Percentiles rank a stretch among this genome's conserved stretches.
Evolutionary conservation across 1,140 invertebrate genomes (phyloP).

Genomic region (Goniozus legneri): DNA sequence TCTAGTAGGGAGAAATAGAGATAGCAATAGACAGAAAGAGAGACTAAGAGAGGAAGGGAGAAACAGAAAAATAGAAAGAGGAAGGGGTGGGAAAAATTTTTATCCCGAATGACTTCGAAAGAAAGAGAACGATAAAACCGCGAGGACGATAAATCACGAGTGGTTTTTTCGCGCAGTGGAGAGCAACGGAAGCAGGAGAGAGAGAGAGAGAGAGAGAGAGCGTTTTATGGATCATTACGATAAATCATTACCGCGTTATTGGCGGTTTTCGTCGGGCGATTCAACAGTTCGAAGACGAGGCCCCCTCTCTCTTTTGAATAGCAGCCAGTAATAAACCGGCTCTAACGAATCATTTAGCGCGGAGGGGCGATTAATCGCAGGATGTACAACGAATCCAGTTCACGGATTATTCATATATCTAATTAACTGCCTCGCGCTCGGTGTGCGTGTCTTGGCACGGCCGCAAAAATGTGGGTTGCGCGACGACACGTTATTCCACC

Average conservation of each 20-base stretch:
- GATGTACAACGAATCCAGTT: constrained; percentile 22
- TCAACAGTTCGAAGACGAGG: too few species aligned
- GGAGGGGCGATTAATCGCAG: constrained; percentile 19
- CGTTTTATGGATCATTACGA: too few species aligned
- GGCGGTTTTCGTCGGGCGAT: too few species aligned
- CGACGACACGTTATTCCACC: background rate
- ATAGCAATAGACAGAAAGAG: background rate
- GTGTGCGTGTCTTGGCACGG: background rate
- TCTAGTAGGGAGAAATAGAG: too few species aligned
- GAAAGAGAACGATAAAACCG: constrained; percentile 2
- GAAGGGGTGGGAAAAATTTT: background rate
- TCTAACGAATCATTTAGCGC: background rate
- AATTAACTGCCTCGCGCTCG: constrained; percentile 22
- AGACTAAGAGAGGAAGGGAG: background rate
- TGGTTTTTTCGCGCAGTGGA: too few species aligned
- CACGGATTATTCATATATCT: constrained; percentile 22
- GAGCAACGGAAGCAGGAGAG: background rate
- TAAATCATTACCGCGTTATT: too few species aligned
- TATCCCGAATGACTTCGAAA: constrained; percentile 12
- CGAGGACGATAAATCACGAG: background rate
- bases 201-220: background rate
- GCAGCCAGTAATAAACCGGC: background rate
- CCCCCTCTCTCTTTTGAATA: too few species aligned
- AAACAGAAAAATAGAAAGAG: constrained; percentile 7
- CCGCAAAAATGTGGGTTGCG: too few species aligned